Percentiles rank a stretch among this genome's conserved stretches.
phyloP scores from a whole-genome alignment of 2,113 vertebrate genomes.

The Macroglossus sobrinus region DNA sequence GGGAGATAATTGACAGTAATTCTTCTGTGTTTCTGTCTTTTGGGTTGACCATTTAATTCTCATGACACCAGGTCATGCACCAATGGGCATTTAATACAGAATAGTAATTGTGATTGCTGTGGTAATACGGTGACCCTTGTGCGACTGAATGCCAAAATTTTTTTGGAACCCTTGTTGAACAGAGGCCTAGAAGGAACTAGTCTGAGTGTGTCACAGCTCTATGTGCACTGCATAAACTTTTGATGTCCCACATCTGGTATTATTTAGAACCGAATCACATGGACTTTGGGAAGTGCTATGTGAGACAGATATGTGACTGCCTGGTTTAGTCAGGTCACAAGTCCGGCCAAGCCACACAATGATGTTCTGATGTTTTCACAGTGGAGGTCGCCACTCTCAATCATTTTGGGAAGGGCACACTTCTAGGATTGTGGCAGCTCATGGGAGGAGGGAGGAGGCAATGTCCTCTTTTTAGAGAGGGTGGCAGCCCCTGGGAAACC shows the following conservation, averaged over 20 bases:
- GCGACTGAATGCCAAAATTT: not conserved
- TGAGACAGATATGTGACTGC: not conserved
- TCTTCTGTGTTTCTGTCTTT: not conserved
- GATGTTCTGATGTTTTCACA: not conserved
- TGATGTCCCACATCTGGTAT: not conserved
- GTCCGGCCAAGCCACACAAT: not conserved
- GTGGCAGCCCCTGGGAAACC: not conserved
- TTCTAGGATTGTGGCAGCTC: not conserved
- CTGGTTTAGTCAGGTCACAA: not conserved
- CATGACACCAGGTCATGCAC: not conserved
- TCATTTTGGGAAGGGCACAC: not conserved
- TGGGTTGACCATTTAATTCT: not conserved
- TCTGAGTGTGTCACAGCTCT: not conserved
- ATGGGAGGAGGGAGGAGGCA: not conserved
- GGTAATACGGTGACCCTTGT: not conserved
- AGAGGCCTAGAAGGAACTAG: not conserved
- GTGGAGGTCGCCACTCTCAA: not conserved
- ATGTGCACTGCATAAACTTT: not conserved
- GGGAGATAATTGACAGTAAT: not conserved
- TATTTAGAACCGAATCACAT: not conserved
- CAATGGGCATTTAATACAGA: not conserved
- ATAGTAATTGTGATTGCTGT: not conserved
- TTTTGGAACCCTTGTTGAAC: not conserved
- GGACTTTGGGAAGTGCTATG: not conserved
- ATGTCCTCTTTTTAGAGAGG: not conserved